Base-by-base conservation (phyloP, 2,888 invertebrate genomes). In the Cordilura impudica region DNA sequence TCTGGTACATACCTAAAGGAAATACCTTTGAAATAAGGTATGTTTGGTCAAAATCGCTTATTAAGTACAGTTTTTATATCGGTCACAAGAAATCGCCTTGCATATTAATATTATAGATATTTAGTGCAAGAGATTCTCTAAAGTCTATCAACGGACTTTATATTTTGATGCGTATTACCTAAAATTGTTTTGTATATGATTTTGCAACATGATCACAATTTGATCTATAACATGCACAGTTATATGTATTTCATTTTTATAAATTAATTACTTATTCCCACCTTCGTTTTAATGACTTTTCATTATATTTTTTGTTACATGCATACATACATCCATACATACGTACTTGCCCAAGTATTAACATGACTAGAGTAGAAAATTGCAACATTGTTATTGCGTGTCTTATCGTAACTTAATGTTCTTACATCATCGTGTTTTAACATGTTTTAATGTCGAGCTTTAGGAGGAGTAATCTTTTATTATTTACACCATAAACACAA, bases 301-400 rank as follows among this genome's bases (percentile, higher is more conserved):
- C 47, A 29, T 67, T 45, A 60, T 31, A 14, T 29, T 43, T 67
- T 39, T 39, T 45, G 43, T 69, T 54, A 61, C 39, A 53, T 58
- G n/a, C n/a, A n/a, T 61, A 61, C 16, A 12, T 39, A 19, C 60
- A 23, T 66, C 49, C 56, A 31, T 39, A 65, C 51, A 58, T 45
- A 29, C 35, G n/a, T 54, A 53, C 10, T 53, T 56, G 43, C 5
- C 18, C 58, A 29, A 49, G 19, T 56, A 60, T 39, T 35, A 12
- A 19, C 26, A 29, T 39, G 65, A 35, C 6, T 69, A 39, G 12
- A 39, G 45, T 45, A 39, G 45, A 70, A 75, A 67, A 72, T 63
- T 75, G 75, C 75, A 79, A 72, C 67, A 72, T 79, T 75, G 54
- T 67, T 67, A 39, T 67, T 75, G 79, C 79, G 75, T 79, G 79